A percentile compares a stretch with the other conserved stretches of the same genome.
phyloP scores from a whole-genome alignment of 2,888 invertebrate species.

The Nipponacmea schrenckii region DNA sequence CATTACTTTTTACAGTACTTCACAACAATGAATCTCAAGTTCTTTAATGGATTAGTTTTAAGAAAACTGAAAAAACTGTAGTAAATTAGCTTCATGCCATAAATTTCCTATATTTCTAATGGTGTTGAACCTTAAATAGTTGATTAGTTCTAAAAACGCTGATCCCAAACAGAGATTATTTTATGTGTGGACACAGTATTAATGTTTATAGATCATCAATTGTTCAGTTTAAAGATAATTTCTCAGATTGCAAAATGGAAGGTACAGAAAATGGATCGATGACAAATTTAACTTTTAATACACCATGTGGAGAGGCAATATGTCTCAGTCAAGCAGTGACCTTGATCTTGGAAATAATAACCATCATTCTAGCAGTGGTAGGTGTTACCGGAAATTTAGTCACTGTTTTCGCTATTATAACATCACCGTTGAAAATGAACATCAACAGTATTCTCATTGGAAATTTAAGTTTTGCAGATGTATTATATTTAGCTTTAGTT shows the following conservation, averaged over 20 bases:
- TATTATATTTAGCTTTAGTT: conserved; percentile 49
- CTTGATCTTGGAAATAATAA: conserved; percentile 42
- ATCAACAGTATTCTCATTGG: conserved; percentile 58
- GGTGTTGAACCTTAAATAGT: no score
- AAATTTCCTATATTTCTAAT: no score
- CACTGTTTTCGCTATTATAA: conserved; percentile 55
- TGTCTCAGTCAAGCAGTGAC: conserved; percentile 37
- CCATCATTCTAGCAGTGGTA: conserved; percentile 42
- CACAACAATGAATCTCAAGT: no score
- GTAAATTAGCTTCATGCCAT: no score
- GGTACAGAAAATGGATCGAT: not conserved
- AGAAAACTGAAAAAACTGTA: no score
- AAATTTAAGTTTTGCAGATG: conserved; percentile 52
- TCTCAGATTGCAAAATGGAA: not conserved
- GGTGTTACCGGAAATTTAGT: conserved; percentile 53
- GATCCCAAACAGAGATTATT: no score
- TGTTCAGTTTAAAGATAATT: no score
- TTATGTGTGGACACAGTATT: no score
- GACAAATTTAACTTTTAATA: not conserved
- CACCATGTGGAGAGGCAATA: conserved; percentile 34
- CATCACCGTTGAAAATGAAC: conserved; percentile 49
- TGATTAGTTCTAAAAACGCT: no score
- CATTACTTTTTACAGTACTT: no score
- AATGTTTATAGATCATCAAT: no score
- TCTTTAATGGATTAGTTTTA: no score